Conservation (phyloP, 2,797 vertebrate genomes). For the Myoxocephalus aenaeus region DNA sequence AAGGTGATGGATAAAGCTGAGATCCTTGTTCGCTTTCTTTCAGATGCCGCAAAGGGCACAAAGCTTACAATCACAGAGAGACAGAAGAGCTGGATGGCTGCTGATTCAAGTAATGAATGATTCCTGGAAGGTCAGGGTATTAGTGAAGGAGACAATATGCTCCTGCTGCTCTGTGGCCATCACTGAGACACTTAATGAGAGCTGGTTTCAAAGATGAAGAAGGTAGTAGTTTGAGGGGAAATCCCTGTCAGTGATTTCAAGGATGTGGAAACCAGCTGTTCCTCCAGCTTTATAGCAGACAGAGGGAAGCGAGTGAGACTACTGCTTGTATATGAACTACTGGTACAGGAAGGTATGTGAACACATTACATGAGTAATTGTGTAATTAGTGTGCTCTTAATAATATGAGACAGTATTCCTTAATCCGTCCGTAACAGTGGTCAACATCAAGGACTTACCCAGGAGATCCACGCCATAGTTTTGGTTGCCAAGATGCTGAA, state of each 20-base stretch:
- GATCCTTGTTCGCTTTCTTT: slow-evolving; percentile 5
- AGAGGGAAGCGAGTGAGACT: slow-evolving; percentile 8
- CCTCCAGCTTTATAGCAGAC: slow-evolving; percentile 25
- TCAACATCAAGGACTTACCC: slow-evolving; percentile 73
- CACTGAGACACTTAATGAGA: slow-evolving; percentile 51
- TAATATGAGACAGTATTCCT: background rate
- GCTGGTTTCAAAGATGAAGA: slow-evolving; percentile 50
- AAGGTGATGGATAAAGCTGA: slow-evolving; percentile 21
- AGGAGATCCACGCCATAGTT: slow-evolving; percentile 90
- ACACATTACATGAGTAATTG: background rate
- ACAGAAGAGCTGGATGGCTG: slow-evolving; percentile 24
- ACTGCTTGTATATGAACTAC: background rate
- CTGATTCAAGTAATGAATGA: slow-evolving; percentile 46
- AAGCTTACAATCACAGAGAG: slow-evolving; percentile 16
- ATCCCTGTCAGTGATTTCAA: slow-evolving; percentile 39
- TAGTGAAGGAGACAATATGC: slow-evolving; percentile 52
- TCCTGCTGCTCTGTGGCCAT: slow-evolving; percentile 42
- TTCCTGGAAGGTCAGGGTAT: slow-evolving; percentile 41
- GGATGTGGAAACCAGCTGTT: slow-evolving; percentile 58
- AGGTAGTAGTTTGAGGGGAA: slow-evolving; percentile 26
- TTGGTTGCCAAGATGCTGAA: slow-evolving; percentile 90
- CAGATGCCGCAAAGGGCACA: slow-evolving; percentile 20
- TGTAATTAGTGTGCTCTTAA: slow-evolving; percentile 5
- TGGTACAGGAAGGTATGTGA: background rate
- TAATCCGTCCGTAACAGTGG: no score